phyloP scores from a whole-genome alignment of 1,140 invertebrate genomes.

The Procambarus clarkii region DNA sequence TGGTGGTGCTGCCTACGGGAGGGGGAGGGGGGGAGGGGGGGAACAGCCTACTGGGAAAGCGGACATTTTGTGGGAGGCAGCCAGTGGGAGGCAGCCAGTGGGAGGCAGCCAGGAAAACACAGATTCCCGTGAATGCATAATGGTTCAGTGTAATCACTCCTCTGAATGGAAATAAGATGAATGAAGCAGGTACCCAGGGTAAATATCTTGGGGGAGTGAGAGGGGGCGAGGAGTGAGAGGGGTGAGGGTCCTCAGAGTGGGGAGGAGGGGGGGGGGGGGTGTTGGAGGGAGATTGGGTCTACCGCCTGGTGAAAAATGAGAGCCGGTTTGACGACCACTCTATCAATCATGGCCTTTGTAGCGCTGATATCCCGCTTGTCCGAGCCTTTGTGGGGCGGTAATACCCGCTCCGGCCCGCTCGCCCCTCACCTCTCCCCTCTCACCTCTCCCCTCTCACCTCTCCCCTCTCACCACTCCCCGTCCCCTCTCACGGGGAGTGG shows the following conservation, averaged over 20 bases:
- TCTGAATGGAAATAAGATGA: not conserved
- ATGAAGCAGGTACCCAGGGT: not conserved
- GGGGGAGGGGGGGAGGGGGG: no score
- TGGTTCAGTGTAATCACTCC: not conserved
- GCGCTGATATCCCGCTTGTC: not conserved
- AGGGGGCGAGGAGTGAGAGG: not conserved
- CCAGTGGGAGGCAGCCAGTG: no score
- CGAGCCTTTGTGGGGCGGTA: not conserved
- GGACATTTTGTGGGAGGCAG: no score
- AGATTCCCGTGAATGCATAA: not conserved
- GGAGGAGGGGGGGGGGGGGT: no score
- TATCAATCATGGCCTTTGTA: not conserved
- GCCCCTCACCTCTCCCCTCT: no score
- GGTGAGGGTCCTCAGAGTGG: no score
- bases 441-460: not conserved
- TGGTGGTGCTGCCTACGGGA: no score
- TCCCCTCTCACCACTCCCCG: not conserved
- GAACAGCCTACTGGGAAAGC: no score
- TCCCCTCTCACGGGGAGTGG: no score
- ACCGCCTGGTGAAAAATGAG: not conserved
- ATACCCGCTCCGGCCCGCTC: not conserved
- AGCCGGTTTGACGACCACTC: not conserved
- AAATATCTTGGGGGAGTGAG: not conserved
- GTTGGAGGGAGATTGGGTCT: no score
- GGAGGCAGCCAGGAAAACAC: no score